Evolutionary conservation across 1,140 invertebrate genomes (phyloP).

Genomic region (Trypoxylus dichotomus): DNA sequence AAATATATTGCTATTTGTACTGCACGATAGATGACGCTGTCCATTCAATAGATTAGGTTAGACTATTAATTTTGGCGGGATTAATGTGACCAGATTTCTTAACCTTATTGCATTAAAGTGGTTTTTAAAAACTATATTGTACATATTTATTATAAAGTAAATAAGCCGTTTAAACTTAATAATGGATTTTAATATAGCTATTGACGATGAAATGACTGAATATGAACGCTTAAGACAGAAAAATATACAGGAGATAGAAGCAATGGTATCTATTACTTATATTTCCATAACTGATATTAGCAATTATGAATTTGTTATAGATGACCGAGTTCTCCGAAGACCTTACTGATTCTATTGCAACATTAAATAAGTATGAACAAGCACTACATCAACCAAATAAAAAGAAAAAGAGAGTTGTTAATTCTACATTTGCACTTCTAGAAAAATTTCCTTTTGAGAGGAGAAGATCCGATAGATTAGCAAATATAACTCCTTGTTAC

Average conservation of each 20-base stretch:
- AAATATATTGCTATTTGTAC: no score
- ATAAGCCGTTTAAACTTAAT: neutral
- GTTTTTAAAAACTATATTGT: no score
- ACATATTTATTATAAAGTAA: neutral
- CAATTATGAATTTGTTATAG: neutral
- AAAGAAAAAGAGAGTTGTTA: neutral
- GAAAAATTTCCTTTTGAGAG: constrained; percentile 5
- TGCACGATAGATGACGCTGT: no score
- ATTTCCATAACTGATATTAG: neutral
- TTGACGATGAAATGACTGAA: constrained; percentile 1
- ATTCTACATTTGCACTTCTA: neutral
- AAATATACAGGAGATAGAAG: constrained; percentile 22
- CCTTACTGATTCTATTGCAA: neutral
- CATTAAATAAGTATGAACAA: neutral
- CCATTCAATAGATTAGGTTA: no score
- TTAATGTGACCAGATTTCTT: no score
- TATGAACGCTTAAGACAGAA: constrained; percentile 24
- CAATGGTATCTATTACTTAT: neutral
- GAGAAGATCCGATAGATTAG: constrained; percentile 9
- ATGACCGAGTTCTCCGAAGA: constrained; percentile 19
- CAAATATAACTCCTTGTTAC: constrained; percentile 14
- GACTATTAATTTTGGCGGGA: no score
- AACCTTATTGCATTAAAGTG: no score
- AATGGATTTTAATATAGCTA: constrained; percentile 15
- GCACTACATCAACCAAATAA: neutral